Evolutionary conservation across 37 sponge, comb jelly and placozoan genomes (phyloP), one percentile per base, ranked within the genome.

Genomic region (Tethya wilhelma): DNA sequence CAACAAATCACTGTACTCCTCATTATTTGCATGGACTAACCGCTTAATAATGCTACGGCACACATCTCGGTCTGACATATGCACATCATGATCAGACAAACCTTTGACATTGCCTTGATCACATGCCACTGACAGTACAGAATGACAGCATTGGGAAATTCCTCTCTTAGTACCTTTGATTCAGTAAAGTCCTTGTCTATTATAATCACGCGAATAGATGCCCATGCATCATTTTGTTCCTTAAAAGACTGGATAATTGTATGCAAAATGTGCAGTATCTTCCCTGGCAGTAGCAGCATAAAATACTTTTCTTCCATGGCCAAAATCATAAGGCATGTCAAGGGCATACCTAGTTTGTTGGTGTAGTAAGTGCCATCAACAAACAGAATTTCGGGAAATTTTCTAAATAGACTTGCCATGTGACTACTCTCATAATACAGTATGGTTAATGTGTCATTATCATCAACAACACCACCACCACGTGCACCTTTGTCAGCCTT

Each of bases 41-140:
- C n/a, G n/a, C n/a, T n/a, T n/a, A n/a, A n/a, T n/a, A n/a, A n/a
- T n/a, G n/a, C n/a, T n/a, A n/a, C n/a, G 44, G 37, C 45, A 60
- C 25, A 5, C 44, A 25, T 78, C 66, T 6, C 45, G 66, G 39
- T 60, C 44, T 25, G 25, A 6, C 44, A 39, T 78, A 25, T 78
- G 17, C 36, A 72, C 55, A 44, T 72, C 73, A 72, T 20, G 20
- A 72, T 72, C 73, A 72, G 5, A 22, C n/a, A 78, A 22, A 17
- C 49, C 22, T 38, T 78, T 78, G 64, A 78, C 43, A 64, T 3
- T 64, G 44, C 79, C 56, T 78, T 78, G 28, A 78, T 64, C 2
- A 63, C 66, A 63, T 78, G 79, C 79, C 79, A 78, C 55, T 72
- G 73, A 20, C 73, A 72, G n/a, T 44, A 72, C 25, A 72, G 31